These are phyloP conservation scores for Enteromius argenteus DNA, from an alignment of 2,797 vertebrate genomes.

Conservation along the genomic window DNA sequence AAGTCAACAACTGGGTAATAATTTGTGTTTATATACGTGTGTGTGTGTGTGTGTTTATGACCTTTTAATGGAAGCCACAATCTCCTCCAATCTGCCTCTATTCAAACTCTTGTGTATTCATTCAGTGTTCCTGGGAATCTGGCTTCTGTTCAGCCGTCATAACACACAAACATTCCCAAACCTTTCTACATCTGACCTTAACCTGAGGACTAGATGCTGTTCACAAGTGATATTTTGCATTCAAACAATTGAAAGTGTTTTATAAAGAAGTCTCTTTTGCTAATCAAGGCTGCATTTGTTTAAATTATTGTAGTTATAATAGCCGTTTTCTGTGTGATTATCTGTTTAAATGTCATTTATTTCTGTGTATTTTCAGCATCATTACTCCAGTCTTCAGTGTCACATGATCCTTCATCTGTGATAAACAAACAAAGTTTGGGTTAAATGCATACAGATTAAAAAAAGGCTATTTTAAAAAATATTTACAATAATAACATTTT, in stretches of 20 bases:
- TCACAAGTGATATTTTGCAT: neutral
- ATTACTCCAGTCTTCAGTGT: neutral
- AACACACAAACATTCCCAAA: neutral
- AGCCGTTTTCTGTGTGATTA: neutral
- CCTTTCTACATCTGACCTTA: neutral
- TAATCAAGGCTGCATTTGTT: neutral
- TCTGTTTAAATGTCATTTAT: neutral
- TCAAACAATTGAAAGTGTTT: neutral
- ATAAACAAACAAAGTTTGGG: too few relatives aligned
- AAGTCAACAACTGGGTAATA: neutral
- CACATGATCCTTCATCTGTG: neutral
- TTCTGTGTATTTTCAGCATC: neutral
- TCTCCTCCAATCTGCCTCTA: neutral
- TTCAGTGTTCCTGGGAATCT: neutral
- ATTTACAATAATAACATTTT: neutral
- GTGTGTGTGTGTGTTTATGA: neutral
- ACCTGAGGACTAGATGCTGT: neutral
- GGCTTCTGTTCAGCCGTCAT: neutral
- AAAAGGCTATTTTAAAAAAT: neutral
- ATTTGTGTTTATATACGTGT: neutral
- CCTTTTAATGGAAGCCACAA: neutral
- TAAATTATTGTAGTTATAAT: too few relatives aligned
- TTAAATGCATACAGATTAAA: neutral
- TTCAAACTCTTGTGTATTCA: neutral
- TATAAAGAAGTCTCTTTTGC: neutral